phyloP scores from a whole-genome alignment of 2,888 invertebrate species.

The Willowsia nigromaculata region DNA sequence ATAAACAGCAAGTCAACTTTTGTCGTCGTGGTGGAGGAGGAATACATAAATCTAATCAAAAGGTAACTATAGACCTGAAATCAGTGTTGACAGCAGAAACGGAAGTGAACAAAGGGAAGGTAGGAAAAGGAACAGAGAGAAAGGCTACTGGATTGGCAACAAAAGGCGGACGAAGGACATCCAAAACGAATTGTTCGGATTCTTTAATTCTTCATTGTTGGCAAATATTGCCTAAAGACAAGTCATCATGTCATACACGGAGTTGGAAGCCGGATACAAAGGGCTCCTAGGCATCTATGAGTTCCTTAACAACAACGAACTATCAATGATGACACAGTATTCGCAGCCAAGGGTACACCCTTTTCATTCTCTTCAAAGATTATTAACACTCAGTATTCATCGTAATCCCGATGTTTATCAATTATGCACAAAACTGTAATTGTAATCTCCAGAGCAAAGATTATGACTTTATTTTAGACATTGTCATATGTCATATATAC shows the following conservation, averaged over 20 bases:
- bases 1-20: background rate
- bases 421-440: too few species aligned
- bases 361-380: background rate
- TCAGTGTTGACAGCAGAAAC: background rate
- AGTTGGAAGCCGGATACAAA: slow-evolving; percentile 95
- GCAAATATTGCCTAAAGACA: background rate
- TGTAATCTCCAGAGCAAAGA: too few species aligned
- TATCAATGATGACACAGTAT: slow-evolving; percentile 53
- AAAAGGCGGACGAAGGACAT: background rate
- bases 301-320: slow-evolving; percentile 63
- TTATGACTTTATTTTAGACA: too few species aligned
- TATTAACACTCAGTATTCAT: too few species aligned
- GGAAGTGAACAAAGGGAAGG: background rate
- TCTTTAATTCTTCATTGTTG: background rate
- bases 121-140: background rate
- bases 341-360: slow-evolving; percentile 50
- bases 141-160: background rate
- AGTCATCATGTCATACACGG: slow-evolving; percentile 89
- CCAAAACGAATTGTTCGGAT: background rate
- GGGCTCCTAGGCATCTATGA: slow-evolving; percentile 83
- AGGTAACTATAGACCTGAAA: background rate
- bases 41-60: background rate
- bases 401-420: too few species aligned
- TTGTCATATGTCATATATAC: too few species aligned
- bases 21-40: background rate